phyloP scores from a whole-genome alignment of 1,140 invertebrate genomes.

The Globodera ellingtonae region DNA sequence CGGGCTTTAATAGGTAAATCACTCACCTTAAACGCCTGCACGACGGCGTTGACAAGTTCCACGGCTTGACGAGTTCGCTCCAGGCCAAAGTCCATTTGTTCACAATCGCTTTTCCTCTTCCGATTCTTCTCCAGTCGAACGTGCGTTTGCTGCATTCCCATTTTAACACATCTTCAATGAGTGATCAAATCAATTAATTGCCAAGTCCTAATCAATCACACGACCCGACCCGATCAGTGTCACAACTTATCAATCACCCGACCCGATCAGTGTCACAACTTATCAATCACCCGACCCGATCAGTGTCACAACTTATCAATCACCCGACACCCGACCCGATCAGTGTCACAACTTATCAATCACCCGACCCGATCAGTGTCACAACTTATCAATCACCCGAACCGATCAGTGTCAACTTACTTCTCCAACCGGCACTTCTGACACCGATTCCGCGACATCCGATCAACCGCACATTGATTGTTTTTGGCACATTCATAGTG shows the following conservation, averaged over 20 bases:
- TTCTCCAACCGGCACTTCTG: slow-evolving; percentile 43
- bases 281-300: background rate
- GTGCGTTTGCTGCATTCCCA: slow-evolving; percentile 32
- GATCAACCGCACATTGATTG: slow-evolving; percentile 31
- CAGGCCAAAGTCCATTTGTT: slow-evolving; percentile 22
- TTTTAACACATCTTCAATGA: background rate
- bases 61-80: slow-evolving; percentile 19
- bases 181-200: too few species aligned
- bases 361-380: background rate
- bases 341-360: background rate
- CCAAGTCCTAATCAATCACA: too few species aligned
- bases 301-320: background rate
- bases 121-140: slow-evolving; percentile 33
- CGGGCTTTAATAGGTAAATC: too few species aligned
- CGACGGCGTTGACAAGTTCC: slow-evolving; percentile 7
- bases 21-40: slow-evolving; percentile 21
- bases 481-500: slow-evolving; percentile 38
- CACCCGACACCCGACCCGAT: background rate
- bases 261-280: background rate
- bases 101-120: slow-evolving; percentile 28
- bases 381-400: too few species aligned
- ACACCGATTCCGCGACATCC: slow-evolving; percentile 36
- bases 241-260: background rate
- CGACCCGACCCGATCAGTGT: background rate
- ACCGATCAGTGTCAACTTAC: slow-evolving; percentile 9